phyloP scores from a whole-genome alignment of 2,797 vertebrate genomes.

The Argyrosomus regius region DNA sequence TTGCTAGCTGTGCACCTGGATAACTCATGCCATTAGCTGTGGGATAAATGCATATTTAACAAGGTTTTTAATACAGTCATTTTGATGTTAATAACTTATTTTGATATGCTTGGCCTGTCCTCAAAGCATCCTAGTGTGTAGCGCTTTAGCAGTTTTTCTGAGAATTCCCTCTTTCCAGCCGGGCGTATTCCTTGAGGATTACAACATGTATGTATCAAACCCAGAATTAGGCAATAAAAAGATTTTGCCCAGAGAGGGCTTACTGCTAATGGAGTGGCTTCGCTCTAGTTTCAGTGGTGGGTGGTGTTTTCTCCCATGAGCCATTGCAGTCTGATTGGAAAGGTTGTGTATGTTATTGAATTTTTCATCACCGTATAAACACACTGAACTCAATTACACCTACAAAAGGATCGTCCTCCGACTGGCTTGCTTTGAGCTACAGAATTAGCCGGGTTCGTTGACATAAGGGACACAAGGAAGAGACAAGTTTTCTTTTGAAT shows the following conservation, averaged over 20 bases:
- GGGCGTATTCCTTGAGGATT: neutral
- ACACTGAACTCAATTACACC: constrained; percentile 57
- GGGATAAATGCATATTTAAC: neutral
- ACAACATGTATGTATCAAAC: neutral
- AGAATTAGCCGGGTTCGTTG: constrained; percentile 31
- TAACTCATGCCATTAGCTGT: neutral
- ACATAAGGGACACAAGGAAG: constrained; percentile 47
- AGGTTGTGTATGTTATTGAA: constrained; percentile 36
- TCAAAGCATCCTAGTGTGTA: neutral
- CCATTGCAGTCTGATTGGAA: constrained; percentile 28
- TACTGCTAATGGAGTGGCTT: constrained; percentile 6
- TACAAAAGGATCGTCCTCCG: constrained; percentile 29
- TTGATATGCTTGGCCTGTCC: neutral
- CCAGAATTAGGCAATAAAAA: constrained; percentile 18
- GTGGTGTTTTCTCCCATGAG: neutral
- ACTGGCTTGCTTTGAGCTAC: constrained; percentile 39
- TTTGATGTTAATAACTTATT: neutral
- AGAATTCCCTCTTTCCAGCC: too few species aligned
- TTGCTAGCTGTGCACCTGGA: neutral
- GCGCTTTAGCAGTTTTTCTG: too few species aligned
- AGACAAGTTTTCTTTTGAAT: constrained; percentile 53
- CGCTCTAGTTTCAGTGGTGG: neutral
- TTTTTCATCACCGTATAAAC: constrained; percentile 48
- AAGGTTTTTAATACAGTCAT: neutral
- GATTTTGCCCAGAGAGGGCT: constrained; percentile 21